These are phyloP conservation scores for Drosophila orosa DNA, from an alignment of 1,140 invertebrate species.

Conservation along the genomic window DNA sequence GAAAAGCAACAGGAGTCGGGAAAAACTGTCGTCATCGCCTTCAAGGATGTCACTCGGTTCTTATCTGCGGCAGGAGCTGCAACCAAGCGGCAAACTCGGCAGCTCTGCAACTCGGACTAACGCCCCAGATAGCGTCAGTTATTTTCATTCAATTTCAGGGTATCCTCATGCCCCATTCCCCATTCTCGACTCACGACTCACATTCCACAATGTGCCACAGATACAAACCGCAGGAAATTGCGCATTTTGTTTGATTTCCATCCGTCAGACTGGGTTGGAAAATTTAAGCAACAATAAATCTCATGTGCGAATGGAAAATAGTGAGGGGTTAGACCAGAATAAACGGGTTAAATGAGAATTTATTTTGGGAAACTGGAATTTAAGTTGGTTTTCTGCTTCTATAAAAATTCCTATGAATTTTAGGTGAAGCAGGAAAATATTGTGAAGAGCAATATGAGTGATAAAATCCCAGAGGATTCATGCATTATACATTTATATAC, in stretches of 20 bases:
- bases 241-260: conserved; percentile 50
- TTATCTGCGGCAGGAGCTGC: conserved; percentile 53
- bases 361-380: conserved; percentile 1
- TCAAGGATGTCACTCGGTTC: conserved; percentile 64
- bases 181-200: not conserved
- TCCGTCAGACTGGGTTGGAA: conserved; percentile 25
- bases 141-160: conserved; percentile 74
- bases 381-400: too few relatives aligned
- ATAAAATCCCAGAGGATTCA: too few relatives aligned
- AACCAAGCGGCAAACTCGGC: conserved; percentile 34
- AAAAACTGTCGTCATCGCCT: conserved; percentile 65
- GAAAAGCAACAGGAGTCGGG: conserved; percentile 2
- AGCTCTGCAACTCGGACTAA: conserved; percentile 43
- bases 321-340: conserved; percentile 8
- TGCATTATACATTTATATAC: too few relatives aligned
- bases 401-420: conserved; percentile 2
- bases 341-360: conserved; percentile 7
- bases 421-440: not conserved
- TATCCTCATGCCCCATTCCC: not conserved
- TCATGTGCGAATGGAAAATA: conserved; percentile 23
- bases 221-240: conserved; percentile 40
- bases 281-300: conserved; percentile 30
- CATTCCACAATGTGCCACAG: conserved; percentile 20
- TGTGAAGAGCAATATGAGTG: not conserved
- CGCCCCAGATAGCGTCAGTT: conserved; percentile 64